Evolutionary conservation across 2,888 invertebrate genomes (phyloP), one percentile per base, ranked within the genome.

Genomic region (Lasius platythorax): DNA sequence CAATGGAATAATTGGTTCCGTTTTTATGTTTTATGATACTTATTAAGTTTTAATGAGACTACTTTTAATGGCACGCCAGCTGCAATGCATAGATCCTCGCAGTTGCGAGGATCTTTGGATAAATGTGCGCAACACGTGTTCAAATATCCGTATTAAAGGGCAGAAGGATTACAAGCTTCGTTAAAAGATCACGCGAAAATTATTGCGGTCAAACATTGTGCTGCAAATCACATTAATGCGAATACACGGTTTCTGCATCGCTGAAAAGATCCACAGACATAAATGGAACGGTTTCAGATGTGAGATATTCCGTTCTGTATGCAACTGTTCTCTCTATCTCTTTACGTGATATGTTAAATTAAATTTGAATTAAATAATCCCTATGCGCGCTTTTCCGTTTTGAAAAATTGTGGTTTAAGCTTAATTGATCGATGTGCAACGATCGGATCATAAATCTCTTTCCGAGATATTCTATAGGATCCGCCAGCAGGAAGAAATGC

Each of bases 11-110:
- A 70, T 70, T 56, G 8, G n/a, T 28, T 2, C n/a, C 5, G 28
- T 18, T 8, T 15, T 50, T 23, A 18, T 68, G 12, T 76, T 76
- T 68, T 68, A 30, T 11, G 18, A 15, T 53, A 72, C 43, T 78
- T 72, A 78, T 72, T 56, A 72, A 72, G 63, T 73, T 79, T 79
- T 79, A 79, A 73, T 46, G 43, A 43, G 58, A 79, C 23, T 73
- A 33, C 58, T 74, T 73, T 74, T 46, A 46, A 40, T 58, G 23
- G 23, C 15, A 43, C 73, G 75, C 75, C 74, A 58, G 61, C 79
- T 73, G 79, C 12, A 46, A 61, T 46, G 46, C 33, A 74, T 74
- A 79, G 46, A 74, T 79, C 23, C 23, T 23, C 18, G 23, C 37
- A 74, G 43, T 73, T 73, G 43, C 18, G 74, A 79, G 9, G 4